Evolutionary conservation across 2,888 invertebrate genomes (phyloP), one percentile per base, ranked within the genome.

Genomic region (Drosophila birchii): DNA sequence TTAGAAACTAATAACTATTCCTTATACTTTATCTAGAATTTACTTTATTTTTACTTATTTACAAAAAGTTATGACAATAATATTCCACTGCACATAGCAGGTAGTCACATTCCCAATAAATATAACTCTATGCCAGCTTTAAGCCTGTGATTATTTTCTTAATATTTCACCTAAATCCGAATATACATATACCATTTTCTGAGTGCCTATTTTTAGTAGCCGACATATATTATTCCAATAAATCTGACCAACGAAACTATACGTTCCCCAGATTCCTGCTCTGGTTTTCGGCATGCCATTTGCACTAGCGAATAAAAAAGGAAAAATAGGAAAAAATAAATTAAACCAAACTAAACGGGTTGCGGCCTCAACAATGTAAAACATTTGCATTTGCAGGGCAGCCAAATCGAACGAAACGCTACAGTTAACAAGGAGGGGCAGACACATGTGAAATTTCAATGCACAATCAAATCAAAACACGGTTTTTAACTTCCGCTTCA

Each of bases 381-480:
- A 74, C 76, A 86, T 86, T 86, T 86, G 73, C 70, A 81, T 81
- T 81, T 72, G 34, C 43, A 41, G 51, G 72, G 54, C 63, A 36
- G 54, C 59, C 64, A 47, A 67, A 56, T 56, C 44, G 63, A 78
- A 20, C 69, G 67, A 78, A 80, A 68, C 74, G 71, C 71, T 66
- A 63, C 78, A 71, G 68, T 71, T 68, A 67, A 70, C 73, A 41
- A 47, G 26, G 18, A 34, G 38, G 57, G 47, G 26, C 53, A 49
- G 64, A 56, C 47, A 54, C 53, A 75, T 54, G 56, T 54, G 55
- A 78, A 75, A 80, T 88, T 86, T 79, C 84, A 68, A 78, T 83
- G 86, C 79, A 77, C 84, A 86, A 86, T 86, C 88, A 88, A 86
- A 86, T 86, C 88, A 86, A 86, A 86, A 81, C 81, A 86, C 81